Percentiles rank a stretch among this genome's conserved stretches.
Evolutionary conservation across 2,888 invertebrate genomes (phyloP).

Genomic region (Arge pagana): DNA sequence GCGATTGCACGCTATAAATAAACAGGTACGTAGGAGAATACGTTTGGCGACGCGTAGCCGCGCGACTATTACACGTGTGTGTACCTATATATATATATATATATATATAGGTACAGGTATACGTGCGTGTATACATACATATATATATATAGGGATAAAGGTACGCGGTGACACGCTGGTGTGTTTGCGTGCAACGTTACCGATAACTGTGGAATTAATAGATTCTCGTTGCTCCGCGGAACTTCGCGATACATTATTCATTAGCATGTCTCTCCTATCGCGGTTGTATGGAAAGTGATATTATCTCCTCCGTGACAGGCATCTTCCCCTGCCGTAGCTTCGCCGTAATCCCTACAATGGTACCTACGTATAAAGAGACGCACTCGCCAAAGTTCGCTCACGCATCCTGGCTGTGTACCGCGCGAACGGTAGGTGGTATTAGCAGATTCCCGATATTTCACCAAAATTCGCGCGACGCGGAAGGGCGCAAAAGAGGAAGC

Average conservation of each 20-base stretch:
- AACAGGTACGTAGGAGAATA: too few species aligned
- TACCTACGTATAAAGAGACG: too few species aligned
- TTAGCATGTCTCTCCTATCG: conserved; percentile 21
- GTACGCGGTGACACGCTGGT: neutral
- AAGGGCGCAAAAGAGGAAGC: too few species aligned
- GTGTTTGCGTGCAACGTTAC: conserved; percentile 21
- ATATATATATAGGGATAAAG: neutral
- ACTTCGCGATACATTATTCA: conserved; percentile 20
- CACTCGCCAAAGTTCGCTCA: too few species aligned
- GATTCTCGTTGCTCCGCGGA: conserved; percentile 19
- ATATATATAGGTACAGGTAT: neutral
- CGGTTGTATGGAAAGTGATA: conserved; percentile 22
- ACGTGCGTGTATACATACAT: neutral
- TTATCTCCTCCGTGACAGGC: conserved; percentile 22
- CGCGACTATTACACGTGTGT: too few species aligned
- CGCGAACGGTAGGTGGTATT: too few species aligned
- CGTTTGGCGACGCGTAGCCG: too few species aligned
- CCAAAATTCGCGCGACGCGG: too few species aligned
- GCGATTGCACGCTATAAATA: too few species aligned
- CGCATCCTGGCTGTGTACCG: too few species aligned
- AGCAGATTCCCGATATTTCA: too few species aligned
- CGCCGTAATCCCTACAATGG: conserved; percentile 4
- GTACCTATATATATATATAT: too few species aligned
- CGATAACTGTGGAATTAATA: conserved; percentile 22
- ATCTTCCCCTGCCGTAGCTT: conserved; percentile 15